Conservation (phyloP, 2,888 invertebrate genomes). For the Rapana venosa region DNA sequence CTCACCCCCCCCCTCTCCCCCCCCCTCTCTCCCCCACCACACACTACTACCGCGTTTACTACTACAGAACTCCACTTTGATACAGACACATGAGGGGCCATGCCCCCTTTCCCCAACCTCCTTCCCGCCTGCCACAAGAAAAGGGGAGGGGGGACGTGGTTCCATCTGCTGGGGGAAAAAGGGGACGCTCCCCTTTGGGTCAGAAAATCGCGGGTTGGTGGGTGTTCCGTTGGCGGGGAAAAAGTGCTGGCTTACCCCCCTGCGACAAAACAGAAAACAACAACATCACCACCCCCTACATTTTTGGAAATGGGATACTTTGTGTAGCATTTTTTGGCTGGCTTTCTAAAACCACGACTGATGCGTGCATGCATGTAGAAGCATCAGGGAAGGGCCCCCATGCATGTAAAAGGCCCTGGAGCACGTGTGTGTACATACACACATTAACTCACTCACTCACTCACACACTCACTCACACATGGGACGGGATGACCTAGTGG, state of each 20-base stretch:
- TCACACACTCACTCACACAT: no score
- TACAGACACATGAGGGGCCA: no score
- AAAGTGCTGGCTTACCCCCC: conserved; percentile 48
- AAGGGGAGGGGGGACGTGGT: neutral
- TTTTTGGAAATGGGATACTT: neutral
- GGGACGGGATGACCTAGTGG: no score
- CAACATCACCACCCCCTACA: neutral
- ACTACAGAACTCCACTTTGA: no score
- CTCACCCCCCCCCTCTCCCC: no score
- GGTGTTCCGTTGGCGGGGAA: conserved; percentile 52
- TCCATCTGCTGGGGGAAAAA: conserved; percentile 15
- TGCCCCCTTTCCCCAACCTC: no score
- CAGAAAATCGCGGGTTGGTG: conserved; percentile 62
- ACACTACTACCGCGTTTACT: no score
- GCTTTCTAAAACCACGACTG: neutral
- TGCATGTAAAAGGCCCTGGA: no score
- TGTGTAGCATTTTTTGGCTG: neutral
- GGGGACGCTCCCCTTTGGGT: conserved; percentile 54
- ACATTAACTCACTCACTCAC: no score
- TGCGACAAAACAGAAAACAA: conserved; percentile 21
- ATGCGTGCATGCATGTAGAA: neutral
- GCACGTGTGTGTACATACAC: no score
- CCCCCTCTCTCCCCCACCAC: no score
- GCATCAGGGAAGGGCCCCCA: no score
- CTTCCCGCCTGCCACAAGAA: neutral